These are phyloP conservation scores for Ariolimax columbianus DNA, from an alignment of 2,888 invertebrate species.

Conservation along the genomic window DNA sequence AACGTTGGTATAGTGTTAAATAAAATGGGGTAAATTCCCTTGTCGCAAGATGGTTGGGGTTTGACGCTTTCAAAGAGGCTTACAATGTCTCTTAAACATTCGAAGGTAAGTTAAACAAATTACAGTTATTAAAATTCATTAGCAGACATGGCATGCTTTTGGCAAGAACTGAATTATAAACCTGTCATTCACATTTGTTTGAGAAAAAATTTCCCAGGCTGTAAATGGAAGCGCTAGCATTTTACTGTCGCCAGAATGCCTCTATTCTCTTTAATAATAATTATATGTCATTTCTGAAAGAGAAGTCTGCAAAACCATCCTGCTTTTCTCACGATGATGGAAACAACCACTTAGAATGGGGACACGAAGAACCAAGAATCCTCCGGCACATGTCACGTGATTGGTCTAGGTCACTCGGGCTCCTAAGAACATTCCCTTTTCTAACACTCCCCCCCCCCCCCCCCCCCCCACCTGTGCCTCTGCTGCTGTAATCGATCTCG, in stretches of 20 bases:
- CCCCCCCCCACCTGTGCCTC: background rate
- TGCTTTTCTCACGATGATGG: conserved; percentile 23
- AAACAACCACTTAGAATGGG: background rate
- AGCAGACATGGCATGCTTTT: background rate
- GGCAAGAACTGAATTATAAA: background rate
- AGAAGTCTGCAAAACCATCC: conserved; percentile 16
- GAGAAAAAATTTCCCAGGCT: background rate
- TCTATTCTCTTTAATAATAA: conserved; percentile 3
- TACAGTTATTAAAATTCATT: conserved; percentile 11
- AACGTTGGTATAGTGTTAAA: too few species aligned
- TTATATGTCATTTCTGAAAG: conserved; percentile 18
- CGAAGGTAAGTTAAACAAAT: background rate
- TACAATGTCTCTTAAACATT: background rate
- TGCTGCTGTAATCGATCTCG: conserved; percentile 2
- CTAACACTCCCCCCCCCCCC: too few species aligned
- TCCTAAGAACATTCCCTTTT: background rate
- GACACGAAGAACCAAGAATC: background rate
- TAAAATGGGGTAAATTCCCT: too few species aligned
- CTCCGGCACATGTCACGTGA: conserved; percentile 16
- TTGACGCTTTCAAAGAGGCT: too few species aligned
- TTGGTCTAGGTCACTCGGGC: background rate
- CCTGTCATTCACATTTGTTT: background rate
- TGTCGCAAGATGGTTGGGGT: too few species aligned
- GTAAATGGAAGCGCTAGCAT: background rate
- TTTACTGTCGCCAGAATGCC: background rate